These are phyloP conservation scores for Oxygymnocypris stewartii DNA, from an alignment of 2,113 vertebrate genomes.

Conservation along the genomic window DNA sequence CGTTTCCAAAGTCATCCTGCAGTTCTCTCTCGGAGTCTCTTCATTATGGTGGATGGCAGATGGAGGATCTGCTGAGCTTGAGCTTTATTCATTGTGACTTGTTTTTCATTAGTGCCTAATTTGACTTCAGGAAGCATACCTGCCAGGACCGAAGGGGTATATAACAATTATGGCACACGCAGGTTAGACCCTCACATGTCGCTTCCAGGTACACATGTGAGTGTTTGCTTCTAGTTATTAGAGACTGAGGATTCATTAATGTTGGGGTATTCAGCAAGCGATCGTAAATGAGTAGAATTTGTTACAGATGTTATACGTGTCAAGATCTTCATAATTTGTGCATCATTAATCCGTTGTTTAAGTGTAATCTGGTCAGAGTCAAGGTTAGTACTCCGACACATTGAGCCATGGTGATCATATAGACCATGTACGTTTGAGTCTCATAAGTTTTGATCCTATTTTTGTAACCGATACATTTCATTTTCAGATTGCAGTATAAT, in stretches of 20 bases:
- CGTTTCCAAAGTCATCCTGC: conserved; percentile 38
- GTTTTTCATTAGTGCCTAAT: conserved; percentile 94
- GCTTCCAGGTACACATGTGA: conserved; percentile 49
- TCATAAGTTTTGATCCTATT: too few species aligned
- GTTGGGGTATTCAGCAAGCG: neutral
- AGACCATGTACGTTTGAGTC: neutral
- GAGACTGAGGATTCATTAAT: conserved; percentile 21
- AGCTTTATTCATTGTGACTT: conserved; percentile 94
- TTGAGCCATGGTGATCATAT: neutral
- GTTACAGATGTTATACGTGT: conserved; percentile 13
- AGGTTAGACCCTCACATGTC: conserved; percentile 35
- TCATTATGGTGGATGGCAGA: conserved; percentile 86
- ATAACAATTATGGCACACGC: conserved; percentile 61
- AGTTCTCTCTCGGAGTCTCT: conserved; percentile 69
- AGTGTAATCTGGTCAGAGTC: neutral
- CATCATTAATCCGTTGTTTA: neutral
- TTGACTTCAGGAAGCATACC: conserved; percentile 87
- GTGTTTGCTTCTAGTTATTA: conserved; percentile 14
- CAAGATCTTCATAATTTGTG: neutral
- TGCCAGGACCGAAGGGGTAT: conserved; percentile 66
- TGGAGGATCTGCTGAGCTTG: conserved; percentile 84
- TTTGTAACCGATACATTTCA: too few species aligned
- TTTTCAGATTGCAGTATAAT: too few species aligned
- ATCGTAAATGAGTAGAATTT: neutral
- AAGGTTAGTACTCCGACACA: neutral